These are phyloP conservation scores for Steinernema hermaphroditum DNA, from an alignment of 2,888 invertebrate species.

Conservation along the genomic window DNA sequence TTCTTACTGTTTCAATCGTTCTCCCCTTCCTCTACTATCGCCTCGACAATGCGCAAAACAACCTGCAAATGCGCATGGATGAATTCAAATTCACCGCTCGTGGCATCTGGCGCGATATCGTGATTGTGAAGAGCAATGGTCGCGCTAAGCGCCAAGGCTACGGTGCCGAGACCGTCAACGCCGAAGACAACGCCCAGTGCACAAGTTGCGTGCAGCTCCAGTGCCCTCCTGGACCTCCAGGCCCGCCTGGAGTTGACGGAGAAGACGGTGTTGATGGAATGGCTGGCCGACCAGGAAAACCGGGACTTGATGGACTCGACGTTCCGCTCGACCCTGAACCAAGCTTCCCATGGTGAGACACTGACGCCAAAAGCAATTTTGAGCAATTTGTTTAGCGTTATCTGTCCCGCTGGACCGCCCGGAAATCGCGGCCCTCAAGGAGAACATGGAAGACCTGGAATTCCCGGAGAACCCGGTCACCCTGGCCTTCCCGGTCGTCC, in stretches of 20 bases:
- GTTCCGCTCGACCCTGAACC: slow-evolving; percentile 66
- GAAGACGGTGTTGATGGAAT: slow-evolving; percentile 47
- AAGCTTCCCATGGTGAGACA: slow-evolving; percentile 58
- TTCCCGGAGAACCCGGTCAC: slow-evolving; percentile 59
- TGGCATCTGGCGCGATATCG: slow-evolving; percentile 52
- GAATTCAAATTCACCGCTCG: slow-evolving; percentile 39
- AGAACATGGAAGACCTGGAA: slow-evolving; percentile 60
- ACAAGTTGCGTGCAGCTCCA: slow-evolving; percentile 64
- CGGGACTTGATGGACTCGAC: slow-evolving; percentile 65
- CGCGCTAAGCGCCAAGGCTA: slow-evolving; percentile 54
- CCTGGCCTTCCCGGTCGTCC: slow-evolving; percentile 60
- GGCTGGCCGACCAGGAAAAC: slow-evolving; percentile 56
- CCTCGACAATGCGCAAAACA: slow-evolving; percentile 56
- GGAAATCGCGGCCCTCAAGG: slow-evolving; percentile 64
- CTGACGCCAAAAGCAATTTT: not conserved
- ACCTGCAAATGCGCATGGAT: slow-evolving; percentile 59
- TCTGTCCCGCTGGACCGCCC: slow-evolving; percentile 64
- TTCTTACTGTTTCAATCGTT: slow-evolving; percentile 49
- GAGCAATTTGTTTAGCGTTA: slow-evolving; percentile 47
- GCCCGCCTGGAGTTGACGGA: slow-evolving; percentile 65
- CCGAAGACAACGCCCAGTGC: slow-evolving; percentile 57
- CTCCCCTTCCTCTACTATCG: slow-evolving; percentile 55
- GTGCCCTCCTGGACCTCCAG: slow-evolving; percentile 65
- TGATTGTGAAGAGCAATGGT: slow-evolving; percentile 56
- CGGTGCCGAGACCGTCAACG: slow-evolving; percentile 33